Base-by-base conservation (phyloP, 2,113 vertebrate genomes). In the Vireo altiloquus region DNA sequence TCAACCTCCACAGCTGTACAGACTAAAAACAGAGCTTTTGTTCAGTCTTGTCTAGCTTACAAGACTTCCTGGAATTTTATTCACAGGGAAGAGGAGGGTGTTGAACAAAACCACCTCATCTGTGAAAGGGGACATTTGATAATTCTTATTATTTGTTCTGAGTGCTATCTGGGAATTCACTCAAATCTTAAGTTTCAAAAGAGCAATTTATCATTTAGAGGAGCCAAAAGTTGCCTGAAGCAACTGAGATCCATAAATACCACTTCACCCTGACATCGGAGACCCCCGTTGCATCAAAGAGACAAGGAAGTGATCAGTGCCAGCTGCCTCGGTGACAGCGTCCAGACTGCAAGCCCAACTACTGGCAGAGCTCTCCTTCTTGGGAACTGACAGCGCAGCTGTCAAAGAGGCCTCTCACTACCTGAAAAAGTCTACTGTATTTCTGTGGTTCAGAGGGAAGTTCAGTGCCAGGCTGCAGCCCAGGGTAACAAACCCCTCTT, bases 161-260 rank as follows among this genome's bases (percentile, higher is more conserved):
- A 68, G 49, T 95, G 60, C 85, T 96, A 83, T 93, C 96, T 93
- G 95, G 92, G 93, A 96, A 96, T 53, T 85, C 88, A 95, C 64
- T 64, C 95, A 96, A 96, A 83, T 82, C 40, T 78, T 71, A 27
- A 35, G 27, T 87, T 94, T 94, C 82, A 89, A 94, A 95, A 87
- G 88, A 87, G 71, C 65, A 61, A 84, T 94, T 93, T 96, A 61
- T 96, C 76, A 72, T 92, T 88, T 78, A 93, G 60, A 81, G 72
- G 40, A 96, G 88, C 82, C 85, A 96, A 68, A 92, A 92, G 64
- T 24, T 89, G 95, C 82, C 92, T 66, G 64, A 89, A 94, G 96
- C 94, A 89, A 93, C 31, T 1, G 2, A 92, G 65, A 87, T 64
- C 72, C 92, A 89, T 53, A 90, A 92, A 96, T 87, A 75, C 44